These are phyloP conservation scores for Cyprinodon tularosa DNA, from an alignment of 2,113 vertebrate genomes.

Conservation along the genomic window DNA sequence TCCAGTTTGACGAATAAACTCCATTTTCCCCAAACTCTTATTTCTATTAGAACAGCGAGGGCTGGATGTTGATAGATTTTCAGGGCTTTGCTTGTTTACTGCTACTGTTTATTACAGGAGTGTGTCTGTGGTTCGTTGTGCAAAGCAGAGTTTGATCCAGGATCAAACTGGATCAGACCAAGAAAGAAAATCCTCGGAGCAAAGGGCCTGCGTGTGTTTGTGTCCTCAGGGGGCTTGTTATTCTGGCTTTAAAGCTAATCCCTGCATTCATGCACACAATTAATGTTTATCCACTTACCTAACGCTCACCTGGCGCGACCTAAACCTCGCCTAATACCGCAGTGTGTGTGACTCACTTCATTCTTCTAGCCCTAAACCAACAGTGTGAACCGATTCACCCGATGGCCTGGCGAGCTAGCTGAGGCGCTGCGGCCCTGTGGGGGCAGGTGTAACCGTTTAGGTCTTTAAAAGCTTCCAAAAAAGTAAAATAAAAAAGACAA, in stretches of 20 bases:
- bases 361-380: slow-evolving; percentile 31
- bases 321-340: slow-evolving; percentile 41
- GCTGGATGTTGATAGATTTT: slow-evolving; percentile 11
- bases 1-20: background rate
- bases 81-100: slow-evolving; percentile 29
- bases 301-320: slow-evolving; percentile 36
- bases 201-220: slow-evolving; percentile 7
- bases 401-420: slow-evolving; percentile 43
- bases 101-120: slow-evolving; percentile 40
- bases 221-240: background rate
- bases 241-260: slow-evolving; percentile 59
- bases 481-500: too few species aligned
- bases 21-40: slow-evolving; percentile 7
- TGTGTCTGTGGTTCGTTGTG: slow-evolving; percentile 40
- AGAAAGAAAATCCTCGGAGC: slow-evolving; percentile 46
- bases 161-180: slow-evolving; percentile 53
- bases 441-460: background rate
- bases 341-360: slow-evolving; percentile 48
- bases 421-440: too few species aligned
- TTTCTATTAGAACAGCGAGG: background rate
- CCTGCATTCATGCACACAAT: slow-evolving; percentile 30
- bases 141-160: slow-evolving; percentile 46
- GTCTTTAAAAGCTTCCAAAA: too few species aligned
- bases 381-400: slow-evolving; percentile 45
- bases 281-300: slow-evolving; percentile 66